Base-by-base conservation (phyloP, 2,888 invertebrate genomes). In the Globia sparganii region DNA sequence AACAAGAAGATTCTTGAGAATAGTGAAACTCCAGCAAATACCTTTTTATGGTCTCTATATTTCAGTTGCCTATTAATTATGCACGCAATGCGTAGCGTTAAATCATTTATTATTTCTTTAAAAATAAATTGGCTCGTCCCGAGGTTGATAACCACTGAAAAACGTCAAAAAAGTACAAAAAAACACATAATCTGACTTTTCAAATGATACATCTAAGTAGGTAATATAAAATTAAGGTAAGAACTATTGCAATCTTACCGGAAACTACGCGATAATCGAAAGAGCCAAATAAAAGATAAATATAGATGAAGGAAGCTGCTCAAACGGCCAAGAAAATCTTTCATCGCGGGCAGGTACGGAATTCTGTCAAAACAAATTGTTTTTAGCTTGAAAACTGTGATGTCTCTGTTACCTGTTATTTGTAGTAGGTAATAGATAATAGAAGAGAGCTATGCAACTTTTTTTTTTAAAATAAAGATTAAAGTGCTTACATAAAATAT, bases 211-310 rank as follows among this genome's bases (percentile, higher is more conserved):
- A n/a, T n/a, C n/a, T 21, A 11, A 21, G 15, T 65, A 49, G 21
- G 31, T 40, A 78, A n/a, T 46, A 62, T 56, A 11, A 31, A 76
- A 40, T 6, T 37, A 49, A 40, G 13, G 9, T 71, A 69, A 72
- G 66, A 66, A 65, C 71, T 64, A 69, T 72, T 71, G 80, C 79
- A 77, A 79, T 69, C 21, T 75, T 37, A 70, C 40, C 56, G 70
- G 31, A 76, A 75, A 77, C 37, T 67, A 66, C 66, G 66, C 69
- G 66, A 46, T 58, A 77, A 78, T 77, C 40, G 40, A 53, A 69
- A 77, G 75, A 78, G 83, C 80, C 83, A 86, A 78, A 87, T 79
- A 70, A 77, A 85, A 74, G 28, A 53, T 86, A 87, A 82, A 72
- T 74, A 70, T 84, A 86, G 84, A 77, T 28, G 40, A 40, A 65